phyloP scores from a whole-genome alignment of 2,888 invertebrate genomes.

The Colostygia pectinataria region DNA sequence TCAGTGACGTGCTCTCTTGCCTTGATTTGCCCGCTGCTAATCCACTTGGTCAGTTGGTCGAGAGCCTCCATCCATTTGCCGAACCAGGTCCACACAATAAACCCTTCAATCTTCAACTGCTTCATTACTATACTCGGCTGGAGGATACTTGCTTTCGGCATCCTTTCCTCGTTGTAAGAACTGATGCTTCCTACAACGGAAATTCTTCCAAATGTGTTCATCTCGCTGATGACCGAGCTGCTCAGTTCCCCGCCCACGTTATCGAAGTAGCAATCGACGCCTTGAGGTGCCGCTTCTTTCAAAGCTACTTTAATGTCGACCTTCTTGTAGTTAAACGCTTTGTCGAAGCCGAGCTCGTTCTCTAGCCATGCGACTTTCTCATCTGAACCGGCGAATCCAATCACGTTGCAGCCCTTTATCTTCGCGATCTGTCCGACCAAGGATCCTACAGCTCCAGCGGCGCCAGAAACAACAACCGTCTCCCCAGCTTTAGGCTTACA shows the following conservation, averaged over 20 bases:
- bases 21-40: conserved; percentile 85
- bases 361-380: conserved; percentile 87
- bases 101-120: conserved; percentile 85
- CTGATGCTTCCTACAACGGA: conserved; percentile 85
- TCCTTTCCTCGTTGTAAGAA: conserved; percentile 62
- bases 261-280: conserved; percentile 88
- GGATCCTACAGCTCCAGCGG: conserved; percentile 89
- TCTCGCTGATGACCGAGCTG: conserved; percentile 79
- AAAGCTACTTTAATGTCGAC: conserved; percentile 79
- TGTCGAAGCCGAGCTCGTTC: conserved; percentile 85
- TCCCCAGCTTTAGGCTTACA: conserved; percentile 87
- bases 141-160: conserved; percentile 65
- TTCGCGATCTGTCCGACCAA: conserved; percentile 90
- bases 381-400: conserved; percentile 88
- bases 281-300: conserved; percentile 64
- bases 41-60: conserved; percentile 81
- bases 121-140: conserved; percentile 81
- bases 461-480: conserved; percentile 87
- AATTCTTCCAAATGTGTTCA: conserved; percentile 82
- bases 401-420: conserved; percentile 83
- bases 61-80: conserved; percentile 83
- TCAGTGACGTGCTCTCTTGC: conserved; percentile 85
- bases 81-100: conserved; percentile 76
- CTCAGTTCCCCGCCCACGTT: conserved; percentile 88
- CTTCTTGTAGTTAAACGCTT: conserved; percentile 88